These are phyloP conservation scores for Phylloscopus whistleri DNA, from an alignment of 2,113 vertebrate species.

Conservation along the genomic window DNA sequence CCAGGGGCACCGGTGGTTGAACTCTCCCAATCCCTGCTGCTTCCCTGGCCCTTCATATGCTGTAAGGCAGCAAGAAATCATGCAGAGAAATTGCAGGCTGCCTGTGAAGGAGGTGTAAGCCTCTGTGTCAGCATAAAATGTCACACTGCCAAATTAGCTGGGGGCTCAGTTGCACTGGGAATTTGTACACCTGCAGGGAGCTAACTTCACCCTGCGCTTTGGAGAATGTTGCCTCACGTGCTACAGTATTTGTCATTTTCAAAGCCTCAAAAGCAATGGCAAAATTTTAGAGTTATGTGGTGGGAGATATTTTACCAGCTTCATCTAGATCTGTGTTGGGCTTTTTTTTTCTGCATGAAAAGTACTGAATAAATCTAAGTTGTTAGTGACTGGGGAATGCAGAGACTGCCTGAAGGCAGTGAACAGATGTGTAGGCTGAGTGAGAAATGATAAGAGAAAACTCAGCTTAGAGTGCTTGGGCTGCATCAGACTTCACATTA, in stretches of 20 bases:
- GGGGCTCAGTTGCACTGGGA: neutral
- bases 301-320: neutral
- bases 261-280: neutral
- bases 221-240: neutral
- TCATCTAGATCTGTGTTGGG: neutral
- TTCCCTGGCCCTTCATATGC: neutral
- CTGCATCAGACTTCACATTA: slow-evolving; percentile 16
- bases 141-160: neutral
- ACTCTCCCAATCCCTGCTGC: neutral
- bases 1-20: neutral
- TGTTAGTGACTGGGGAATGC: slow-evolving; percentile 12
- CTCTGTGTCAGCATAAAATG: neutral
- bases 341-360: neutral
- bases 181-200: neutral
- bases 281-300: neutral
- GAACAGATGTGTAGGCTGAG: slow-evolving; percentile 48
- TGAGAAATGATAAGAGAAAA: slow-evolving; percentile 37
- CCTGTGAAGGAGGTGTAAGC: neutral
- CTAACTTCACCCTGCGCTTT: neutral
- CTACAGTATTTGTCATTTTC: neutral
- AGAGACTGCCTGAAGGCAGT: slow-evolving; percentile 30
- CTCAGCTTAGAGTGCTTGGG: neutral
- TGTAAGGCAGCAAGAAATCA: neutral
- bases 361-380: slow-evolving; percentile 34
- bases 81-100: neutral